Conservation (phyloP, 2,797 vertebrate species). For the Dryobates pubescens region DNA sequence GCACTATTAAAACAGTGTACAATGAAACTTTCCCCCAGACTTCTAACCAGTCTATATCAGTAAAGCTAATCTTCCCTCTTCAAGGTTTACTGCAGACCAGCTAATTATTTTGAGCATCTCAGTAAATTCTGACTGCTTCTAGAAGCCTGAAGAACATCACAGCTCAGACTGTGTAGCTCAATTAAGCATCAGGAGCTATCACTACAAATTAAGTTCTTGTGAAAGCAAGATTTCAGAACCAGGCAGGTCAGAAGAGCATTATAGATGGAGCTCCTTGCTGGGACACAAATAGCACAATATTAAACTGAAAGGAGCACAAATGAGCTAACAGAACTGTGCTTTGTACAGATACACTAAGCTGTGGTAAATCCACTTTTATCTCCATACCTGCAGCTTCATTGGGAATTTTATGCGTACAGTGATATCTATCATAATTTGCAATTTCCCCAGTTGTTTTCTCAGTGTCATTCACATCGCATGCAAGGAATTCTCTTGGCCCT, state of each 20-base stretch:
- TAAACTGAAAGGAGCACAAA: not conserved
- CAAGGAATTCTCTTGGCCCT: not conserved
- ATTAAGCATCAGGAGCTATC: not conserved
- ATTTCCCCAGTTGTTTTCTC: fast-evolving
- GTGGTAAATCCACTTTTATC: not conserved
- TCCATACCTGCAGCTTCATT: not conserved
- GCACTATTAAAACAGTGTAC: not conserved
- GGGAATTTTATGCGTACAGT: not conserved
- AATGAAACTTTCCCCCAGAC: not conserved
- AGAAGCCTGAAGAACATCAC: not conserved
- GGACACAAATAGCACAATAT: not conserved
- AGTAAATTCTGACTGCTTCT: not conserved
- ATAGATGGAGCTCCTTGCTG: not conserved
- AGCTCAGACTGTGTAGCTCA: not conserved
- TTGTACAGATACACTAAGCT: not conserved
- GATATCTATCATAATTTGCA: not conserved
- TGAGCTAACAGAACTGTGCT: not conserved
- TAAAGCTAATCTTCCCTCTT: not conserved
- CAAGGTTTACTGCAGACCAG: not conserved
- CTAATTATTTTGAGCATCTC: not conserved
- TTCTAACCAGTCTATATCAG: not conserved
- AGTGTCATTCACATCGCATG: not conserved
- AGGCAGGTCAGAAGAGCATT: too few species aligned
- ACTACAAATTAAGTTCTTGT: not conserved
- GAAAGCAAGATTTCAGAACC: not conserved